Base-by-base conservation (phyloP, 1,140 invertebrate genomes). In the Coenobita brevimanus region DNA sequence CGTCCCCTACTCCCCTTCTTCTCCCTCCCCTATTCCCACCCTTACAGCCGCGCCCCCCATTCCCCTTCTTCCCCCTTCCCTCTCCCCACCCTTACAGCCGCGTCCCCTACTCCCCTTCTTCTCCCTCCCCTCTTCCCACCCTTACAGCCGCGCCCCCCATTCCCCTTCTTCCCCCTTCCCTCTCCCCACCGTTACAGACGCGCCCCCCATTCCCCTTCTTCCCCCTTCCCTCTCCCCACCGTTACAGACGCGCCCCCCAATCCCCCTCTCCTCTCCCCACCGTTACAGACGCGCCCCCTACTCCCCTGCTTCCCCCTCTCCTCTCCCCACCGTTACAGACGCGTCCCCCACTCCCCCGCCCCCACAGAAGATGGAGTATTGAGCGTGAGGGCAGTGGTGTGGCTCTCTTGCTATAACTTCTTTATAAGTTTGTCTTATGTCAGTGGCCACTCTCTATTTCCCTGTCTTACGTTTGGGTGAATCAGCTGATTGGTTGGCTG, bases 391-490 rank as follows among this genome's bases (percentile, higher is more conserved):
- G 41, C 64, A 21, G 62, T 71, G 80, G 80, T 82, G 80, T 67
- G 64, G 38, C 36, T 69, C 36, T 38, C 80, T 82, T 71, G 80
- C 80, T 82, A 82, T 82, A 82, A 82, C 80, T 82, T 82, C 80
- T 82, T 82, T 82, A 82, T 82, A 82, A 82, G 80, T 82, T 82
- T 82, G 80, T 82, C 80, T 82, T 82, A 82, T 82, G 80, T 69
- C 62, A 82, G 64, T 82, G 69, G 67, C 80, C 80, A 82, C 64
- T 82, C 62, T 71, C 80, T 69, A 82, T 82, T 82, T 82, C 64
- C 64, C 60, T 82, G 80, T 82, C 62, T 82, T 82, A 82, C 67
- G 64, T 82, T 82, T 82, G 80, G 80, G 80, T 82, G 80, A 82
- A 82, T 82, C 80, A 82, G 80, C 80, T 82, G 80, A 82, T 82